phyloP scores from a whole-genome alignment of 2,797 vertebrate genomes.

The Rhynchonycteris naso region DNA sequence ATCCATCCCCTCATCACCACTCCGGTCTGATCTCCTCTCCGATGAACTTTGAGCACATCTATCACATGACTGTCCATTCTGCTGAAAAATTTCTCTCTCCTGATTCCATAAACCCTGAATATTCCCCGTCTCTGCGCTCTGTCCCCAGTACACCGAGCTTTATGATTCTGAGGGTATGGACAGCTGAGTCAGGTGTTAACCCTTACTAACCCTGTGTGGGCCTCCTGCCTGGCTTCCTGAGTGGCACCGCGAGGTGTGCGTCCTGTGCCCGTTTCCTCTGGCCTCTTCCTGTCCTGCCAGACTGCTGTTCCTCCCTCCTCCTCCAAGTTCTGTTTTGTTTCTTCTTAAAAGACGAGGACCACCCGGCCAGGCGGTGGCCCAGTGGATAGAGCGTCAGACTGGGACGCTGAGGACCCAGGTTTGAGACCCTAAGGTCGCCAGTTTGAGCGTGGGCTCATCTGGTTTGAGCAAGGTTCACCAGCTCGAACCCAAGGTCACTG shows the following conservation, averaged over 20 bases:
- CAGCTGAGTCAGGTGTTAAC: conserved; percentile 81
- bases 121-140: conserved; percentile 87
- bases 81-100: conserved; percentile 92
- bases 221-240: conserved; percentile 81
- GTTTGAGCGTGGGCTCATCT: too few relatives aligned
- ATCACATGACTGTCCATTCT: conserved; percentile 93
- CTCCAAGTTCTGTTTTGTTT: not conserved
- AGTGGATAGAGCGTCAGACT: too few relatives aligned
- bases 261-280: conserved; percentile 66
- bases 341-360: conserved; percentile 24
- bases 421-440: too few relatives aligned
- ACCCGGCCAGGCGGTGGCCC: not conserved
- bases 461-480: too few relatives aligned
- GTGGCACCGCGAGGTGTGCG: not conserved
- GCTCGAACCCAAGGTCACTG: too few relatives aligned
- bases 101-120: conserved; percentile 87
- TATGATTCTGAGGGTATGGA: conserved; percentile 90
- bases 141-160: conserved; percentile 88
- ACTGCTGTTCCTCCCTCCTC: not conserved
- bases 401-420: too few relatives aligned
- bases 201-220: conserved; percentile 83
- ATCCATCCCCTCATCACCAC: conserved; percentile 87
- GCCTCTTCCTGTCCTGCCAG: conserved; percentile 47
- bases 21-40: conserved; percentile 91
- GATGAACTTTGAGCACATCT: conserved; percentile 93